Base-by-base conservation (phyloP, 2,888 invertebrate species). In the Aleiodes leptofemur region DNA sequence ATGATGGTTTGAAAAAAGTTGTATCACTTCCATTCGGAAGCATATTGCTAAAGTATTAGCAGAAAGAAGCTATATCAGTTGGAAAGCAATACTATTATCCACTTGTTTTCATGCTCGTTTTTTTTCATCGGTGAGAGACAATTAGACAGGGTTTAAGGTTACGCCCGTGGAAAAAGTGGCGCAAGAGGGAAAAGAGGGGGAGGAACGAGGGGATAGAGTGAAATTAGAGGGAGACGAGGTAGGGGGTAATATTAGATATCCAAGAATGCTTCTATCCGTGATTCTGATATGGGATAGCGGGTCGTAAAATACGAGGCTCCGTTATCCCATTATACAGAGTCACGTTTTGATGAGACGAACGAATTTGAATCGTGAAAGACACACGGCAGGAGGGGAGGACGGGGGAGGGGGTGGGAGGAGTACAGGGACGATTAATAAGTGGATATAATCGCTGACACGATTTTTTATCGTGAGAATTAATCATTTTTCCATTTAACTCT, bases 261-360 rank as follows among this genome's bases (percentile, higher is more conserved):
- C 68, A 68, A 68, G 51, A 68, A 68, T 68, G 29, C 8, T 43
- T 68, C 29, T 51, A 31, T 68, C 9, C 64, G 64, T n/a, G 68
- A 68, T 68, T 68, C 68, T 68, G 50, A 68, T 68, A 50, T 76
- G 59, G 56, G 14, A 77, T 72, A 76, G 73, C 73, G 69, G 75
- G 68, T 71, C 72, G 77, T 78, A 76, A 76, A 77, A 79, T 76
- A 68, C 66, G 55, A 77, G 55, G 13, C 72, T 75, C 79, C 79
- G 77, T 79, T 79, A 76, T 77, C 69, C 79, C 74, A 79, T 79
- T 79, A 79, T 71, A 74, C 76, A 68, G 69, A 77, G 79, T 79
- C 79, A 79, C 79, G 79, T 79, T 79, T 76, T 77, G 79, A 79
- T 77, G 72, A 77, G 76, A 74, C 70, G 74, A 77, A 78, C 72